These are phyloP conservation scores for Spondyliosoma cantharus DNA, from an alignment of 2,797 vertebrate species.

Conservation along the genomic window DNA sequence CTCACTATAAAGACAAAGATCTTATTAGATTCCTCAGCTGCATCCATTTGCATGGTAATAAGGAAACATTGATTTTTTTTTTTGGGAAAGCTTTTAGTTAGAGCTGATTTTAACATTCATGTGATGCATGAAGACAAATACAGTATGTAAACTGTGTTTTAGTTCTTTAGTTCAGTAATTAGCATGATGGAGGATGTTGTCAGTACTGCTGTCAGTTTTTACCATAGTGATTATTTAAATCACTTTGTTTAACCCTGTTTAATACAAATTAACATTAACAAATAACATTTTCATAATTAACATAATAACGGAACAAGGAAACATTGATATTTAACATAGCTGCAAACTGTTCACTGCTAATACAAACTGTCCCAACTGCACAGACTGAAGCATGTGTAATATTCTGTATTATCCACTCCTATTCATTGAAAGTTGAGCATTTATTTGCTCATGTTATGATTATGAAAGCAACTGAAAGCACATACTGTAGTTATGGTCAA, in stretches of 20 bases:
- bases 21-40: constrained; percentile 15
- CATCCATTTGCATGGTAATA: constrained; percentile 36
- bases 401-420: background rate
- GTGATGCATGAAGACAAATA: background rate
- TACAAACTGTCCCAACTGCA: background rate
- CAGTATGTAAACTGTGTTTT: background rate
- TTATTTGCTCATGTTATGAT: background rate
- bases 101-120: background rate
- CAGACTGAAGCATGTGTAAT: background rate
- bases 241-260: background rate
- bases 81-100: constrained; percentile 3
- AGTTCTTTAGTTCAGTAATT: constrained; percentile 2
- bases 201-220: background rate
- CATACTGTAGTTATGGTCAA: background rate
- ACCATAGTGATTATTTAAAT: background rate
- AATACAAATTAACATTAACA: background rate
- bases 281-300: background rate
- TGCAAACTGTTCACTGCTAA: background rate
- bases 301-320: background rate
- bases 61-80: constrained; percentile 10
- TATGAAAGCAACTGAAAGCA: no score
- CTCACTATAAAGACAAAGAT: background rate
- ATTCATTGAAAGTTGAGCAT: background rate
- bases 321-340: background rate
- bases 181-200: background rate